Evolutionary conservation across 1,140 invertebrate species (phyloP).

Genomic region (Kradibia gibbosae): DNA sequence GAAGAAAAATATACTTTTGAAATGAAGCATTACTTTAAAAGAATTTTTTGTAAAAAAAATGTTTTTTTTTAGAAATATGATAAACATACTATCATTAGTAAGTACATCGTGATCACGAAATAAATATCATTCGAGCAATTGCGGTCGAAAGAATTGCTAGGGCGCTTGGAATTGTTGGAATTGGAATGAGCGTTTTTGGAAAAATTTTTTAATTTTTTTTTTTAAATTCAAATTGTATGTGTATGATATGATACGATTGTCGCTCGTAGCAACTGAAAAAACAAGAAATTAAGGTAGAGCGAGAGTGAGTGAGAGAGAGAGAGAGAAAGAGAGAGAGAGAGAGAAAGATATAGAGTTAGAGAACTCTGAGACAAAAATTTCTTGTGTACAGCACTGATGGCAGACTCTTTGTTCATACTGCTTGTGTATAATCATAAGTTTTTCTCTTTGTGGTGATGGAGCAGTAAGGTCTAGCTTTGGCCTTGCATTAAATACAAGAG

Average conservation of each 20-base stretch:
- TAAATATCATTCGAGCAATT: too few relatives aligned
- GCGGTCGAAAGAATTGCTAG: neutral
- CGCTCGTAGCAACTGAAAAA: neutral
- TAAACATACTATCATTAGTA: too few relatives aligned
- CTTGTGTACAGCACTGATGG: neutral
- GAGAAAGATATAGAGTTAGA: neutral
- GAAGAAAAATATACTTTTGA: too few relatives aligned
- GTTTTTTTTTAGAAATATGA: too few relatives aligned
- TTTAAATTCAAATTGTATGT: neutral
- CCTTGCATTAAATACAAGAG: neutral
- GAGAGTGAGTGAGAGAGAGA: neutral
- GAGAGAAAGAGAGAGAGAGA: neutral
- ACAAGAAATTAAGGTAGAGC: too few relatives aligned
- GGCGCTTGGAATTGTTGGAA: neutral
- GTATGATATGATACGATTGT: neutral
- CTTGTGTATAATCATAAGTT: neutral
- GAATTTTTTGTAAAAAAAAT: too few relatives aligned
- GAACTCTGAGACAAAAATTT: slow-evolving; percentile 6
- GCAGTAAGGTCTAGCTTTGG: neutral
- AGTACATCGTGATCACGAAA: too few relatives aligned
- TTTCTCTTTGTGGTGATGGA: slow-evolving; percentile 15
- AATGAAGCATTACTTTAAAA: too few relatives aligned
- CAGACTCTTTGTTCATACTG: neutral
- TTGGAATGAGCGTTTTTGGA: neutral
- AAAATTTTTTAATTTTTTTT: neutral